Evolutionary conservation across 2,113 vertebrate species (phyloP).

Genomic region (Piaya cayana): DNA sequence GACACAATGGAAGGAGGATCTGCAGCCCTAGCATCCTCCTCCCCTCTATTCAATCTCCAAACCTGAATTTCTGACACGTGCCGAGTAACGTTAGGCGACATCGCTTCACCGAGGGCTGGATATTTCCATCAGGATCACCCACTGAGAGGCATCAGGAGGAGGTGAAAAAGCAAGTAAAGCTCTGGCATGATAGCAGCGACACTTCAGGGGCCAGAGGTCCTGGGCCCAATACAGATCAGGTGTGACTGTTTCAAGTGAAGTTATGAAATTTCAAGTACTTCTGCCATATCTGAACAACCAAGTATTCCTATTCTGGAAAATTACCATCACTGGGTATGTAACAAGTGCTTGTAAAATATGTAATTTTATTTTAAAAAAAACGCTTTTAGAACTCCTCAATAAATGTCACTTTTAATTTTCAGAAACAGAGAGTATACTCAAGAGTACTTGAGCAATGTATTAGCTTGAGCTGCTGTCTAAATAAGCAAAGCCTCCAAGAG

Average conservation of each 20-base stretch:
- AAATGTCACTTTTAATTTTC: background rate
- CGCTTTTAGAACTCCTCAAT: background rate
- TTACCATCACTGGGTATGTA: background rate
- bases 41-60: background rate
- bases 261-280: background rate
- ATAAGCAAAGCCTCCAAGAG: background rate
- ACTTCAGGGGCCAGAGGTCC: background rate
- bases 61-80: background rate
- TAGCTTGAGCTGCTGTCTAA: background rate
- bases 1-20: background rate
- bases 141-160: background rate
- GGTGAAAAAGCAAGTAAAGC: constrained; percentile 2
- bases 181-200: background rate
- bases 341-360: background rate
- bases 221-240: background rate
- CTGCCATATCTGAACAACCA: too few relatives aligned
- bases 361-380: background rate
- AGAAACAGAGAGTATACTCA: background rate
- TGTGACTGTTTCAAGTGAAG: too few relatives aligned
- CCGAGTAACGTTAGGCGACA: rapidly evolving
- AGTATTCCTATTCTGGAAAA: background rate
- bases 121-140: background rate
- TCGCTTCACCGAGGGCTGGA: background rate
- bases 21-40: background rate
- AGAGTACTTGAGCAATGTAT: background rate